A percentile compares a stretch with the other conserved stretches of the same genome.
These are phyloP conservation scores for Trissolcus brochymenae DNA, from an alignment of 2,888 invertebrate species.

Conservation along the genomic window DNA sequence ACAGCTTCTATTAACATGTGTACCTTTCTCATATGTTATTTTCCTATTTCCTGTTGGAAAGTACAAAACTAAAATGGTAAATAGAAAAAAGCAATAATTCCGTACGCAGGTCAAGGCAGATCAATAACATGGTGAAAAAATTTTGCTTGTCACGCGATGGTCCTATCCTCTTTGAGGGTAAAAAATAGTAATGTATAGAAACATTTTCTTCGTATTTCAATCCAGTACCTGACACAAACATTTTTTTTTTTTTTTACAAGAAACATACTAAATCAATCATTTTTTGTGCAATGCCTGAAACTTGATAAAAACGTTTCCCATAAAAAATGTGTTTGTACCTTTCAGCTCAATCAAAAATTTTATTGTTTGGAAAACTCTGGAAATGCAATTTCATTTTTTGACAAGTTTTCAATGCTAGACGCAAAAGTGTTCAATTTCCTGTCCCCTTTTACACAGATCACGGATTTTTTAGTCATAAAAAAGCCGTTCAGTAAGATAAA, in stretches of 20 bases:
- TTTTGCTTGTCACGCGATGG: conserved; percentile 53
- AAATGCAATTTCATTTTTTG: conserved; percentile 2
- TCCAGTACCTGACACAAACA: conserved; percentile 6
- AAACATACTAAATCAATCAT: not conserved
- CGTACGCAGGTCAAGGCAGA: conserved; percentile 57
- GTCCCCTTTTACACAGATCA: too few species aligned
- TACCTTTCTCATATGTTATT: conserved; percentile 27
- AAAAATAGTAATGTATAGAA: conserved; percentile 18
- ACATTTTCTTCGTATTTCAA: conserved; percentile 20
- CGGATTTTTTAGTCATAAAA: too few species aligned
- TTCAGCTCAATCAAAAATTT: conserved; percentile 10
- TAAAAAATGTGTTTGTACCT: not conserved
- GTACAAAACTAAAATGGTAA: conserved; percentile 42
- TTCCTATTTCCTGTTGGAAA: conserved; percentile 11
- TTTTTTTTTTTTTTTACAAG: not conserved
- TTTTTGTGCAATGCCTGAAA: too few species aligned
- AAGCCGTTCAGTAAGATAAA: conserved; percentile 8
- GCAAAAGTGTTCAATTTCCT: not conserved
- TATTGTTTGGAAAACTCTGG: conserved; percentile 10
- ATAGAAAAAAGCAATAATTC: conserved; percentile 53
- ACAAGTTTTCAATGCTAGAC: not conserved
- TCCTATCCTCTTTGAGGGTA: conserved; percentile 29
- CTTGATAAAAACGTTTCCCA: too few species aligned
- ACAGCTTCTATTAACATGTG: conserved; percentile 46
- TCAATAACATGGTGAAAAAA: conserved; percentile 41